These are phyloP conservation scores for Pandemis corylana DNA, from an alignment of 2,888 invertebrate species.

Conservation along the genomic window DNA sequence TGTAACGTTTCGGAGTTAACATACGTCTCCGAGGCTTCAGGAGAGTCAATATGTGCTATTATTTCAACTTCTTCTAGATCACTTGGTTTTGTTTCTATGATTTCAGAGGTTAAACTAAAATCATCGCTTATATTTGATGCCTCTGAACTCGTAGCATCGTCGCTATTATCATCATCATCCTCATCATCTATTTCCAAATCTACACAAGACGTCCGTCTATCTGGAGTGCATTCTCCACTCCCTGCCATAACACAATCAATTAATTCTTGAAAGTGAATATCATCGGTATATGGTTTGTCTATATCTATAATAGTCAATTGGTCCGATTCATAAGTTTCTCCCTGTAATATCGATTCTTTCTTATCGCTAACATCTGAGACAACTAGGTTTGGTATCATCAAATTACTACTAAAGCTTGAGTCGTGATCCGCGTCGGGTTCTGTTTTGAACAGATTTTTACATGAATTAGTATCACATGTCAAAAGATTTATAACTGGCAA, in stretches of 20 bases:
- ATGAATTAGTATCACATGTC: slow-evolving; percentile 79
- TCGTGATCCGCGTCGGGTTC: slow-evolving; percentile 63
- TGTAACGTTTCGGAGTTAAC: slow-evolving; percentile 89
- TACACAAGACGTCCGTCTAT: slow-evolving; percentile 73
- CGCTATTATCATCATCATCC: slow-evolving; percentile 60
- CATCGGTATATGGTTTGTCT: slow-evolving; percentile 83
- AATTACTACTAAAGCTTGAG: slow-evolving; percentile 73
- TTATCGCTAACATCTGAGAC: slow-evolving; percentile 80
- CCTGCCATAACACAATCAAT: slow-evolving; percentile 66
- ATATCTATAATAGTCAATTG: slow-evolving; percentile 88
- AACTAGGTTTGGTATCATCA: slow-evolving; percentile 81
- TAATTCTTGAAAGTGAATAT: slow-evolving; percentile 71
- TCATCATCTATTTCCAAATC: slow-evolving; percentile 68
- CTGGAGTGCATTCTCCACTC: slow-evolving; percentile 75
- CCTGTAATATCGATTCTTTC: slow-evolving; percentile 76
- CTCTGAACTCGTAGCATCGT: slow-evolving; percentile 82
- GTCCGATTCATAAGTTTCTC: slow-evolving; percentile 85
- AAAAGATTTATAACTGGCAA: slow-evolving; percentile 77
- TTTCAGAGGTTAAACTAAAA: slow-evolving; percentile 89
- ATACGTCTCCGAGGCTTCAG: slow-evolving; percentile 90
- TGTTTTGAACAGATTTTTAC: slow-evolving; percentile 70
- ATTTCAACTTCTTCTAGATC: slow-evolving; percentile 79
- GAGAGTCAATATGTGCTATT: slow-evolving; percentile 93
- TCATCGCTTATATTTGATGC: slow-evolving; percentile 89
- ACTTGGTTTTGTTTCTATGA: slow-evolving; percentile 83